Evolutionary conservation across 2,113 vertebrate genomes (phyloP).

Genomic region (Bubo blakistoni): DNA sequence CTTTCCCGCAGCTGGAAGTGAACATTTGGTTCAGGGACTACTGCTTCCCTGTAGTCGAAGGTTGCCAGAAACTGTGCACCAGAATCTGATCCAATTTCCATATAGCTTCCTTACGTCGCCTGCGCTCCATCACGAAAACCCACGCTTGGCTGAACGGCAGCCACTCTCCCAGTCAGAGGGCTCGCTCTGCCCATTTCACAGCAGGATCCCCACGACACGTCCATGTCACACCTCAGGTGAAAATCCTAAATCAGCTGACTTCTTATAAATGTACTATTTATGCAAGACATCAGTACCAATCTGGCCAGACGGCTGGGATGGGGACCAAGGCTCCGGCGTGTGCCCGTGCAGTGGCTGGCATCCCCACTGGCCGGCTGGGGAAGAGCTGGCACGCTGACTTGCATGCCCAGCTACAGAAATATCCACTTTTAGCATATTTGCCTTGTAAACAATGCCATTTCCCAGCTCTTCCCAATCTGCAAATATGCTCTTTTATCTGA

Average conservation of each 20-base stretch:
- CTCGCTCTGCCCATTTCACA: not conserved
- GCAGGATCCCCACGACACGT: accelerated
- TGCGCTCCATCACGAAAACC: not conserved
- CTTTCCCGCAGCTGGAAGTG: not conserved
- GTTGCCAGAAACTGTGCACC: not conserved
- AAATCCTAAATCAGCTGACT: not conserved
- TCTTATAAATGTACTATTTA: not conserved
- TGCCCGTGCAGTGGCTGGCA: not conserved
- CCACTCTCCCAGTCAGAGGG: not conserved
- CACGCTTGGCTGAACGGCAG: accelerated
- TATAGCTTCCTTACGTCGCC: not conserved
- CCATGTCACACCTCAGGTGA: not conserved
- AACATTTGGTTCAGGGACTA: not conserved
- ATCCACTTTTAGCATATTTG: not conserved
- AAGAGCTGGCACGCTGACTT: not conserved
- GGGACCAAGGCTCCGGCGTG: not conserved
- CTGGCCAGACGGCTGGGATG: not conserved
- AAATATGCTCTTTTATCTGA: not conserved
- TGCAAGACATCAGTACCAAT: not conserved
- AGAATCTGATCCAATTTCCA: not conserved
- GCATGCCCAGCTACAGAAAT: not conserved
- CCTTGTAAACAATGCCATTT: not conserved
- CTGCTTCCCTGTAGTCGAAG: not conserved
- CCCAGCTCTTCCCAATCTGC: not conserved
- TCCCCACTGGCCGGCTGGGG: not conserved